These are phyloP conservation scores for Melanchra persicariae DNA, from an alignment of 2,888 invertebrate species.

Conservation along the genomic window DNA sequence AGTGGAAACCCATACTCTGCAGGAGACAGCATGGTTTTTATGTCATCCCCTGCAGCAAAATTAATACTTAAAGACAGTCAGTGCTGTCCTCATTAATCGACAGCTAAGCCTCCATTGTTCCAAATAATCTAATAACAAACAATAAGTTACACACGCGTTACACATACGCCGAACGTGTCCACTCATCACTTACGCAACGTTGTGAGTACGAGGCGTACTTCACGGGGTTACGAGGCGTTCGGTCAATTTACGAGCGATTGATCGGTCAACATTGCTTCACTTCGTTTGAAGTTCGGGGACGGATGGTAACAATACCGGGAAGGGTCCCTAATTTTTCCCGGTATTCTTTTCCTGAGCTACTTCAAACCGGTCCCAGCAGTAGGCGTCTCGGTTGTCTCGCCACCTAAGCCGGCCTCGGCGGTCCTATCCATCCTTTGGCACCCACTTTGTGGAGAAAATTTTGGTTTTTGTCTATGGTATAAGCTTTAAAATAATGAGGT, in stretches of 20 bases:
- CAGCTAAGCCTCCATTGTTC: neutral
- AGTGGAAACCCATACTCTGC: neutral
- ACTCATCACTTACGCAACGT: constrained; percentile 29
- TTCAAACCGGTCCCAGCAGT: no score
- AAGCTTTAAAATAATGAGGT: neutral
- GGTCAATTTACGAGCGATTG: constrained; percentile 7
- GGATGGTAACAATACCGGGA: neutral
- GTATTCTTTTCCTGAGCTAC: no score
- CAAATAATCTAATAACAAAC: constrained; percentile 5
- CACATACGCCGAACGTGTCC: constrained; percentile 41
- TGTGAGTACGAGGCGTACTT: neutral
- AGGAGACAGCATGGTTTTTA: neutral
- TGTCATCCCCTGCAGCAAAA: neutral
- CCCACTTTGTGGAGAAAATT: no score
- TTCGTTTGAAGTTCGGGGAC: constrained; percentile 20
- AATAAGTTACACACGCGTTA: constrained; percentile 28
- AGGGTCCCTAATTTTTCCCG: no score
- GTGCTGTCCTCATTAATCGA: neutral
- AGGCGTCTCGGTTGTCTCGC: no score
- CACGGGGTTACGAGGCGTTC: neutral
- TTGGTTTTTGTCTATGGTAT: neutral
- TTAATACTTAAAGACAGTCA: neutral
- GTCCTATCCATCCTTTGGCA: no score
- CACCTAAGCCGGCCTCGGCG: no score
- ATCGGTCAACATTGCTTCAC: constrained; percentile 35